A percentile compares a stretch with the other conserved stretches of the same genome.
Conservation (phyloP, 2,888 invertebrate species). For the Busseola fusca region DNA sequence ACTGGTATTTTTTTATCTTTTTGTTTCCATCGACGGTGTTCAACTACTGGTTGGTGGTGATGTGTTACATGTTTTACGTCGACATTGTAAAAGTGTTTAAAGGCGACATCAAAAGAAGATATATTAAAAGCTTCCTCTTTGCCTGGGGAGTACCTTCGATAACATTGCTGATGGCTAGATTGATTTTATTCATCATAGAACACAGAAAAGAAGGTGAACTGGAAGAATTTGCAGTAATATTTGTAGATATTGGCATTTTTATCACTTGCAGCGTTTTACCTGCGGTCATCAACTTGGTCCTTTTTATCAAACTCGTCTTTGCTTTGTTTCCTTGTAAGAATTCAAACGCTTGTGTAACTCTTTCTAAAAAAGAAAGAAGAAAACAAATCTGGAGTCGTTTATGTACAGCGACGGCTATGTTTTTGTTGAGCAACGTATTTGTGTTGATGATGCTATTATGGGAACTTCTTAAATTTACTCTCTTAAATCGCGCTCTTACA, state of each 20-base stretch:
- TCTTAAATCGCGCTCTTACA: neutral
- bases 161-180: neutral
- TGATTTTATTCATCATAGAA: neutral
- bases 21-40: neutral
- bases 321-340: slow-evolving; percentile 14
- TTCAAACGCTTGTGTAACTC: neutral
- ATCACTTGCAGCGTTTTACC: slow-evolving; percentile 9
- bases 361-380: slow-evolving; percentile 7
- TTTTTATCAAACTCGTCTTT: slow-evolving; percentile 28
- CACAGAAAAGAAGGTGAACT: neutral
- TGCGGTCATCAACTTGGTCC: slow-evolving; percentile 11
- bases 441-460: slow-evolving; percentile 24
- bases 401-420: slow-evolving; percentile 21
- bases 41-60: slow-evolving; percentile 37
- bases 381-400: slow-evolving; percentile 31
- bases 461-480: slow-evolving; percentile 16
- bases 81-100: slow-evolving; percentile 39
- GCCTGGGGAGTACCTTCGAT: slow-evolving; percentile 27
- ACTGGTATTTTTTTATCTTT: neutral
- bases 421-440: slow-evolving; percentile 27
- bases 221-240: neutral
- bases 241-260: neutral
- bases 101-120: slow-evolving; percentile 12
- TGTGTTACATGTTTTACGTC: slow-evolving; percentile 37
- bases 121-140: slow-evolving; percentile 28